Conservation (phyloP, 2,113 vertebrate genomes). For the Phaetusa simplex region DNA sequence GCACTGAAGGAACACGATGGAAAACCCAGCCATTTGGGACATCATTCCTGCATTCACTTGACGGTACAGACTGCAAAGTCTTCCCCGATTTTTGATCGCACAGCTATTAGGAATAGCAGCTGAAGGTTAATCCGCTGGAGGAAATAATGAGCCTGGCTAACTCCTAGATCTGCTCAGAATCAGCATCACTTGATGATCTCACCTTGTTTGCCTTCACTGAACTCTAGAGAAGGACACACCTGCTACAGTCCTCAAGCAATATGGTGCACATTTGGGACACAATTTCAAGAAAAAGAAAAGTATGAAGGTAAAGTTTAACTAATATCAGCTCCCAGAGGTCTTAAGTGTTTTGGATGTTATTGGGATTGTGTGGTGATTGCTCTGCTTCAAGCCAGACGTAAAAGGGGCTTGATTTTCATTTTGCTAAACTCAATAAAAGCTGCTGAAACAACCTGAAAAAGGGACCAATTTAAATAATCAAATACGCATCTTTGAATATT, state of each 20-base stretch:
- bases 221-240: neutral
- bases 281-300: neutral
- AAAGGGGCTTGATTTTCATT: neutral
- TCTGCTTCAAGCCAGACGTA: neutral
- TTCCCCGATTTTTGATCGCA: neutral
- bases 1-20: neutral
- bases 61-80: neutral
- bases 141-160: neutral
- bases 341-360: neutral
- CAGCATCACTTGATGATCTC: neutral
- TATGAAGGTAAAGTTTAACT: slow-evolving; percentile 12
- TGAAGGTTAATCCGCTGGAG: neutral
- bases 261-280: neutral
- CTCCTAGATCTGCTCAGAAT: neutral
- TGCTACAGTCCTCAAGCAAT: neutral
- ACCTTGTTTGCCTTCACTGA: neutral
- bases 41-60: neutral
- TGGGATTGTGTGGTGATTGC: neutral
- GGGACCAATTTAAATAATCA: neutral
- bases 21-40: neutral
- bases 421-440: neutral
- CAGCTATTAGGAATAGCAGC: neutral
- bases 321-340: neutral
- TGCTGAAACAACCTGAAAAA: neutral
- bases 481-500: neutral